Conservation (phyloP, 1,140 invertebrate species). For the Hestina assimilis region DNA sequence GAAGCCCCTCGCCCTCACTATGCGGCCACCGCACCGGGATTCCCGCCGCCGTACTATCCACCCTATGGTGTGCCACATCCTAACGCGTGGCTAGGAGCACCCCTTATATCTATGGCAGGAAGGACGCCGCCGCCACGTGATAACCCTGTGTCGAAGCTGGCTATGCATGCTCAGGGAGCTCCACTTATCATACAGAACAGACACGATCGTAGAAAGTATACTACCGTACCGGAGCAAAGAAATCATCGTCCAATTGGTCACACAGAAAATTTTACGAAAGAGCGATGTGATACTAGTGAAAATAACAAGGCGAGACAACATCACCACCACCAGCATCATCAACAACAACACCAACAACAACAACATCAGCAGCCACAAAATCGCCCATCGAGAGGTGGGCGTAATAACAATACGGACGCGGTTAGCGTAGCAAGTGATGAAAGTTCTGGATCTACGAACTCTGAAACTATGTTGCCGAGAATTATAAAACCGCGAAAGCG, state of each 20-base stretch:
- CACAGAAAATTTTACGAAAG: conserved; percentile 45
- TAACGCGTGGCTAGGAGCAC: conserved; percentile 83
- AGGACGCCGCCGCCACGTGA: conserved; percentile 69
- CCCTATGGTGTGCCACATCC: conserved; percentile 68
- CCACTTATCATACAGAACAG: conserved; percentile 85
- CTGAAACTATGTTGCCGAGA: conserved; percentile 88
- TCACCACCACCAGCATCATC: conserved; percentile 63
- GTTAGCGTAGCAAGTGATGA: conserved; percentile 87
- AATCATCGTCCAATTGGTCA: conserved; percentile 56
- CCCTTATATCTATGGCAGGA: conserved; percentile 83
- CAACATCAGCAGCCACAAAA: conserved; percentile 61
- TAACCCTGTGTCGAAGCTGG: conserved; percentile 80
- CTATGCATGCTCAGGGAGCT: conserved; percentile 87
- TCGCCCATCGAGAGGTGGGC: conserved; percentile 53
- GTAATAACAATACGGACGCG: conserved; percentile 80
- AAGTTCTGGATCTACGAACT: conserved; percentile 84
- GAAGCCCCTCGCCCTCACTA: conserved; percentile 72
- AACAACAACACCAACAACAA: conserved; percentile 63
- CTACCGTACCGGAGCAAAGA: conserved; percentile 56
- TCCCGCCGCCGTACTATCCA: conserved; percentile 70
- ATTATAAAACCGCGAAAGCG: conserved; percentile 94
- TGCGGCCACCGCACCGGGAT: conserved; percentile 68
- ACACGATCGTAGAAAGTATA: conserved; percentile 70
- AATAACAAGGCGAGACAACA: conserved; percentile 59
- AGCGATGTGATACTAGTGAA: conserved; percentile 52